These are phyloP conservation scores for Menidia beryllina DNA, from an alignment of 2,113 vertebrate genomes.

Conservation along the genomic window DNA sequence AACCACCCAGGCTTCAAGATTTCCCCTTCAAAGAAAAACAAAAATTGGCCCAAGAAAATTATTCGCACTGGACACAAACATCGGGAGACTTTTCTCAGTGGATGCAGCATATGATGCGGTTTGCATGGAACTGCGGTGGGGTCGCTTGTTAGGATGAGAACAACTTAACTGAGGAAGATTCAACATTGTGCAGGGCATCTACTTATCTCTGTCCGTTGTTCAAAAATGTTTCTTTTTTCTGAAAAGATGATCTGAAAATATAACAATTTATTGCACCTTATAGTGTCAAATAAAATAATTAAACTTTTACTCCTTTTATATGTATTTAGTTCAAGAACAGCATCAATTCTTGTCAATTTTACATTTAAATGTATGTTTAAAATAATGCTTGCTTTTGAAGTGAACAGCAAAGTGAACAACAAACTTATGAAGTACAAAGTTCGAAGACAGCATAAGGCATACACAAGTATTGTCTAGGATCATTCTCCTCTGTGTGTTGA, in stretches of 20 bases:
- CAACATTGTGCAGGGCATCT: constrained; percentile 26
- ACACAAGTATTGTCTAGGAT: too few species aligned
- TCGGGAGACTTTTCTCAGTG: constrained; percentile 26
- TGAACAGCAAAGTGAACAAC: too few species aligned
- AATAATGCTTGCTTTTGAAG: too few species aligned
- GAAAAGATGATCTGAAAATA: background rate
- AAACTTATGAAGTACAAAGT: background rate
- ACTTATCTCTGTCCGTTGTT: background rate
- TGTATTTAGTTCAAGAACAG: too few species aligned
- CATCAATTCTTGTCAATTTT: background rate
- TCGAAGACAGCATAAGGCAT: background rate
- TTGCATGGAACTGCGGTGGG: constrained; percentile 27
- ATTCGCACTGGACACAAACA: constrained; percentile 70
- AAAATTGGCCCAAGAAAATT: constrained; percentile 70
- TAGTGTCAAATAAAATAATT: too few species aligned
- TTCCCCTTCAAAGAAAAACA: constrained; percentile 69
- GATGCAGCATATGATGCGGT: constrained; percentile 41
- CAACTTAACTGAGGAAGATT: constrained; percentile 39
- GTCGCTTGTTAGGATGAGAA: constrained; percentile 48
- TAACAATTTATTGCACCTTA: too few species aligned
- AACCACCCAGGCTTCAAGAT: constrained; percentile 60
- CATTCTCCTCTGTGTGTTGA: too few species aligned
- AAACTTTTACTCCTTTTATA: too few species aligned
- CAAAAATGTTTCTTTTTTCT: background rate
- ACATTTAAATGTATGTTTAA: background rate